phyloP scores from a whole-genome alignment of 1,140 invertebrate species.

The Lucilia cuprina region DNA sequence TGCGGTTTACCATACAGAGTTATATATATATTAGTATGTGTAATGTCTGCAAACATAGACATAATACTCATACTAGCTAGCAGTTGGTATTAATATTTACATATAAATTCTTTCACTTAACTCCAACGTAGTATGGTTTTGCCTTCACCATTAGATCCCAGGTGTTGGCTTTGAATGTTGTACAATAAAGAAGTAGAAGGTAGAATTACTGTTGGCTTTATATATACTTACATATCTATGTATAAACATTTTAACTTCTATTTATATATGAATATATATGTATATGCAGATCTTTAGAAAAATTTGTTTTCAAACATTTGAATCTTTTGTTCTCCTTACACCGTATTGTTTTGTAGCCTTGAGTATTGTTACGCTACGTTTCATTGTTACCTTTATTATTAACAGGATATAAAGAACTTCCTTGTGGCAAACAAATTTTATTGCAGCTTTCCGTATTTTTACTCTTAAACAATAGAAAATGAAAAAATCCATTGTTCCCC shows the following conservation, averaged over 20 bases:
- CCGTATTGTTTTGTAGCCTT: constrained; percentile 1
- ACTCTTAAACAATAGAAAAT: too few relatives aligned
- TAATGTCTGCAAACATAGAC: not conserved
- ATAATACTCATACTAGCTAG: not conserved
- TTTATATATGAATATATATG: not conserved
- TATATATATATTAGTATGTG: not conserved
- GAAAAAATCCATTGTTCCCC: too few relatives aligned
- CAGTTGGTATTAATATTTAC: not conserved
- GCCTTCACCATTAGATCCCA: constrained; percentile 8
- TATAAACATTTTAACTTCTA: not conserved
- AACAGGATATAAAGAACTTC: constrained; percentile 11
- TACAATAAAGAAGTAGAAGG: not conserved
- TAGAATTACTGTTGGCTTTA: not conserved
- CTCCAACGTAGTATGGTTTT: not conserved
- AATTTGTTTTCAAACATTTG: constrained; percentile 6
- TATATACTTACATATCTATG: not conserved
- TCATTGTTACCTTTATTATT: constrained; percentile 1
- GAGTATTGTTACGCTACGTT: constrained; percentile 1
- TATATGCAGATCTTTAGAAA: not conserved
- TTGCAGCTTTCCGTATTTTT: not conserved
- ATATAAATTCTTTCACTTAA: constrained; percentile 12
- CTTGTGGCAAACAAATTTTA: constrained; percentile 7
- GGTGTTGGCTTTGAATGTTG: not conserved
- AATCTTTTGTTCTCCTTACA: not conserved
- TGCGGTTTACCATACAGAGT: not conserved